These are phyloP conservation scores for Lophotis ruficrista DNA, from an alignment of 2,113 vertebrate genomes.

Conservation along the genomic window DNA sequence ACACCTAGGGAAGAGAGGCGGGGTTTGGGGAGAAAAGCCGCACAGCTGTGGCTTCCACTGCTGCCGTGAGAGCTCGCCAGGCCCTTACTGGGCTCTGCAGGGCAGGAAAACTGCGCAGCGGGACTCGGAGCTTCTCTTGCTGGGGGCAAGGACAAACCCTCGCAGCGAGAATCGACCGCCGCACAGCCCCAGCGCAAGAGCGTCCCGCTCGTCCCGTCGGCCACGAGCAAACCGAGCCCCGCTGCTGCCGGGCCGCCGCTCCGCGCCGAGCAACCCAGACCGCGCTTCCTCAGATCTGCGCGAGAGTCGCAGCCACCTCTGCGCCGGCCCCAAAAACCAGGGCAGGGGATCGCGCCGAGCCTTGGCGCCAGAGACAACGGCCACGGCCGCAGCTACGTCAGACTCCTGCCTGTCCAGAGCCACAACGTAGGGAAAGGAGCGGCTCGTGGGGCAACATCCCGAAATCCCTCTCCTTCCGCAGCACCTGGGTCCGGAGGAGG, in stretches of 20 bases:
- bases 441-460: not conserved
- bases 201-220: not conserved
- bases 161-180: not conserved
- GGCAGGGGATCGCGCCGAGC: fast-evolving
- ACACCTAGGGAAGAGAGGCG: constrained; percentile 25
- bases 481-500: not conserved
- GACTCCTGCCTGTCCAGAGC: not conserved
- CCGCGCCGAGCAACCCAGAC: fast-evolving
- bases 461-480: not conserved
- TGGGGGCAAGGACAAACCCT: constrained; percentile 24
- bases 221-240: not conserved
- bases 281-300: not conserved
- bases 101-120: not conserved
- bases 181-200: not conserved
- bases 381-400: fast-evolving
- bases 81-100: not conserved
- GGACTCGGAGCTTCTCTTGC: constrained; percentile 1
- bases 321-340: not conserved
- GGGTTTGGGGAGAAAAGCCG: constrained; percentile 29
- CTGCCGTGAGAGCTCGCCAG: not conserved
- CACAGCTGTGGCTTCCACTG: not conserved
- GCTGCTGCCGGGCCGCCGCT: not conserved
- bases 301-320: fast-evolving
- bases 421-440: not conserved
- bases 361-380: not conserved